phyloP scores from a whole-genome alignment of 2,113 vertebrate genomes.

The Ochotona princeps region DNA sequence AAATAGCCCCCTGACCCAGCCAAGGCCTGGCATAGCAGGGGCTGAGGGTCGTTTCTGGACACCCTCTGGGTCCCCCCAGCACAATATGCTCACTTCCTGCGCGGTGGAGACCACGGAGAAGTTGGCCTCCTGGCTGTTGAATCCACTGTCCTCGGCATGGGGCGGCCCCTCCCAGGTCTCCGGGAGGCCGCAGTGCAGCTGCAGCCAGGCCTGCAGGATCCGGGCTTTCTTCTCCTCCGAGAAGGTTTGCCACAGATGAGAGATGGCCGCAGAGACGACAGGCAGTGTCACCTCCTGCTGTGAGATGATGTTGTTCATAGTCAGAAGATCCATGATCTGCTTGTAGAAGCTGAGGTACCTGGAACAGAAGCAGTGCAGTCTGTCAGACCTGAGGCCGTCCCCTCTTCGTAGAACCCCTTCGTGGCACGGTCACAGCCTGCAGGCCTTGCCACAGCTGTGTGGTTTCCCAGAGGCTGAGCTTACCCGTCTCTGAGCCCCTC shows the following conservation, averaged over 20 bases:
- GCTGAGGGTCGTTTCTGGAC: fast-evolving
- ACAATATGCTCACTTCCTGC: conserved; percentile 86
- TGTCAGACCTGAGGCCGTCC: not conserved
- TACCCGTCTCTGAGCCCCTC: not conserved
- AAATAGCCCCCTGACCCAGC: not conserved
- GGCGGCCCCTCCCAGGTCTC: conserved; percentile 61
- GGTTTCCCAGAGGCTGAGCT: not conserved
- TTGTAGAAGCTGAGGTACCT: conserved; percentile 92
- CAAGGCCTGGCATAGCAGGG: not conserved
- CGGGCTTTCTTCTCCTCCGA: conserved; percentile 84
- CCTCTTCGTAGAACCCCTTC: not conserved
- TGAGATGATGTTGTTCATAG: conserved; percentile 83
- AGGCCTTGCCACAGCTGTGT: not conserved
- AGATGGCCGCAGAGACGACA: conserved; percentile 89
- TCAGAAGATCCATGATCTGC: conserved; percentile 88
- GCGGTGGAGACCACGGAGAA: conserved; percentile 84
- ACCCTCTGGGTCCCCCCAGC: too few relatives aligned
- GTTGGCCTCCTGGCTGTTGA: conserved; percentile 86
- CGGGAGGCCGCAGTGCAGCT: not conserved
- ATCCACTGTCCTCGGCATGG: conserved; percentile 77
- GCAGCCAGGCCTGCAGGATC: conserved; percentile 82
- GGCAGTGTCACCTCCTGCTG: conserved; percentile 83
- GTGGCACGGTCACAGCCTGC: fast-evolving
- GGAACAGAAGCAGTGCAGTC: conserved; percentile 63
- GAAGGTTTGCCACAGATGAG: conserved; percentile 89